Conservation (phyloP, 2,113 vertebrate genomes). For the Pygoscelis adeliae region DNA sequence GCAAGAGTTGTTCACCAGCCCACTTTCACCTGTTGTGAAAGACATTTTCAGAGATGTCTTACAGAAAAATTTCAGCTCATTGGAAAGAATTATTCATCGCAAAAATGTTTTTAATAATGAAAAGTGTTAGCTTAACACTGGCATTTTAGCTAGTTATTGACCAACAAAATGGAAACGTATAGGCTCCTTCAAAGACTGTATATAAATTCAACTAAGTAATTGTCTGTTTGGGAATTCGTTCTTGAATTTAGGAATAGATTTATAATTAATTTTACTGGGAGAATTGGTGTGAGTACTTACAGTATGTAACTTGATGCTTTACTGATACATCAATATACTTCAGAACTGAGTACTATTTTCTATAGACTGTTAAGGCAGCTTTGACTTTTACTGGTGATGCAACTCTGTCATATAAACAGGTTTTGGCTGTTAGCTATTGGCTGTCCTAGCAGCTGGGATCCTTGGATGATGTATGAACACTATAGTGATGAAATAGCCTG, state of each 20-base stretch:
- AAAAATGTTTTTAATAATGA: neutral
- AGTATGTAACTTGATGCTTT: neutral
- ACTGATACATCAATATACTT: neutral
- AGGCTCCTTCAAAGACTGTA: neutral
- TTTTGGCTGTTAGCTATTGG: neutral
- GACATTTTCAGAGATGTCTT: neutral
- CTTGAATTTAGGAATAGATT: neutral
- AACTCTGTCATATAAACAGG: neutral
- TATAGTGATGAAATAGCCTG: neutral
- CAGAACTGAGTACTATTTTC: neutral
- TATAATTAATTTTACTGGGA: neutral
- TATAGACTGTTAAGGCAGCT: neutral
- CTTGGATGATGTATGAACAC: neutral
- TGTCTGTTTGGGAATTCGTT: neutral
- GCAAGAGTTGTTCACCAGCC: neutral
- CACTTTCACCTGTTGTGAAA: neutral
- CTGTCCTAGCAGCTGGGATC: neutral
- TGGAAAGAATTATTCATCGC: neutral
- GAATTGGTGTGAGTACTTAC: neutral
- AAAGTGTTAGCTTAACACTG: neutral
- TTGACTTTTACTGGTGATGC: neutral
- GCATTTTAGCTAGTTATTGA: neutral
- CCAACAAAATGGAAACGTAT: neutral
- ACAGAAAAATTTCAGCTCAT: neutral
- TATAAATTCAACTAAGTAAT: neutral